These are phyloP conservation scores for Rattus rattus DNA, from an alignment of 2,113 vertebrate species.

Conservation along the genomic window DNA sequence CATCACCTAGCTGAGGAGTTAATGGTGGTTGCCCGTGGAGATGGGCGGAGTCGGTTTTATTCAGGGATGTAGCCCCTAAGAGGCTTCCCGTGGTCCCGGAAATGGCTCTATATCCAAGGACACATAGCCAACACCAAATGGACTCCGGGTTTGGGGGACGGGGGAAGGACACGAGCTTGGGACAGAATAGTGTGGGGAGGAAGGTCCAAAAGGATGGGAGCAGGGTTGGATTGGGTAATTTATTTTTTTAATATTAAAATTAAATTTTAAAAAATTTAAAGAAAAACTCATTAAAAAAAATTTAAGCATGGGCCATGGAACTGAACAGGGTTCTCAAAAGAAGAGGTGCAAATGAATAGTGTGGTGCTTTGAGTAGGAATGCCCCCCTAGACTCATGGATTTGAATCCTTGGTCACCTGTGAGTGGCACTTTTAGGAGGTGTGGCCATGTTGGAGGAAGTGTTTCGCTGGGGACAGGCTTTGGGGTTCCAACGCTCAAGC, in stretches of 20 bases:
- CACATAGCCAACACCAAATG: background rate
- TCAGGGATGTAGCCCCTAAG: background rate
- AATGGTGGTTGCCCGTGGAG: background rate
- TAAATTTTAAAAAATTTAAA: background rate
- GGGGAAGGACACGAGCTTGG: background rate
- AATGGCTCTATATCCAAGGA: background rate
- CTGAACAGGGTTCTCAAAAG: background rate
- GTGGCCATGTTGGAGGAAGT: background rate
- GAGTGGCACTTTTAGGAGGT: background rate
- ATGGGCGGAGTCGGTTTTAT: background rate
- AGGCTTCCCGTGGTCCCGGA: background rate
- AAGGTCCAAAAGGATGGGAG: background rate
- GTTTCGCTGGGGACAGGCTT: background rate
- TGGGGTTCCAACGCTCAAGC: background rate
- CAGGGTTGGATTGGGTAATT: background rate
- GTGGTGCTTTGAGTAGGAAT: background rate
- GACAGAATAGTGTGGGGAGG: background rate
- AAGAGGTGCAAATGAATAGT: background rate
- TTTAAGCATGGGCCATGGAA: no score
- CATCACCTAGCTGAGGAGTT: background rate
- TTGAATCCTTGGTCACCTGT: background rate
- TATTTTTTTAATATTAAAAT: background rate
- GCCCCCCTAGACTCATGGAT: no score
- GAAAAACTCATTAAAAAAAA: background rate
- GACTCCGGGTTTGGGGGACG: background rate